phyloP scores from a whole-genome alignment of 2,797 vertebrate species.

The Alca torda region DNA sequence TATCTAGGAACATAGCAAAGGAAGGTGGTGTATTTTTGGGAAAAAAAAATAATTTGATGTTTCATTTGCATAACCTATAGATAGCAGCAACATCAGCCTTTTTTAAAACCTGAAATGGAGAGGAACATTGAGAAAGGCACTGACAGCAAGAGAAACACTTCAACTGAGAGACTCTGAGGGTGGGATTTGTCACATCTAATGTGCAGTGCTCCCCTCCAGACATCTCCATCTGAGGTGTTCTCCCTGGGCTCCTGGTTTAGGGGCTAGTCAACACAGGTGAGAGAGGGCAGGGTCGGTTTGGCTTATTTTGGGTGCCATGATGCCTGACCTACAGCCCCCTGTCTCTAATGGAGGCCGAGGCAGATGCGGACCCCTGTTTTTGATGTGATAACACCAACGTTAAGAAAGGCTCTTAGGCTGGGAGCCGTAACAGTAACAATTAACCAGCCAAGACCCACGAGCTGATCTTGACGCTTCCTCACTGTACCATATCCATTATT shows the following conservation, averaged over 20 bases:
- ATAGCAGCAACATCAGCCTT: background rate
- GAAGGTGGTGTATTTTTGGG: background rate
- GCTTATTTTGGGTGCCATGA: background rate
- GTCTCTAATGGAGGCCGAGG: background rate
- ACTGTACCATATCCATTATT: background rate
- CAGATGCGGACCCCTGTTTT: background rate
- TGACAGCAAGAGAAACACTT: background rate
- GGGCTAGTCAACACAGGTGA: background rate
- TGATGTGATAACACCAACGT: background rate
- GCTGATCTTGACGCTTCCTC: background rate
- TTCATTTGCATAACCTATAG: conserved; percentile 21
- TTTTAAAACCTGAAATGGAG: conserved; percentile 3
- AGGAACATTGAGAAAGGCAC: background rate
- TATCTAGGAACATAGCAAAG: background rate
- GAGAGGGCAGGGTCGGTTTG: background rate
- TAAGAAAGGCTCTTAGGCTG: background rate
- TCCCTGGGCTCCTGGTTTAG: background rate
- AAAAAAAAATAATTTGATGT: background rate
- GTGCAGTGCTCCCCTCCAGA: background rate
- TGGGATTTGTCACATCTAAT: background rate
- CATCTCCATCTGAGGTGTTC: background rate
- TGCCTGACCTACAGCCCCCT: background rate
- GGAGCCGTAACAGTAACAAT: background rate
- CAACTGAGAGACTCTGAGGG: background rate
- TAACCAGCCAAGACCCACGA: background rate